A percentile compares a stretch with the other conserved stretches of the same genome.
Evolutionary conservation across 2,888 invertebrate species (phyloP).

Genomic region (Acheta domesticus): DNA sequence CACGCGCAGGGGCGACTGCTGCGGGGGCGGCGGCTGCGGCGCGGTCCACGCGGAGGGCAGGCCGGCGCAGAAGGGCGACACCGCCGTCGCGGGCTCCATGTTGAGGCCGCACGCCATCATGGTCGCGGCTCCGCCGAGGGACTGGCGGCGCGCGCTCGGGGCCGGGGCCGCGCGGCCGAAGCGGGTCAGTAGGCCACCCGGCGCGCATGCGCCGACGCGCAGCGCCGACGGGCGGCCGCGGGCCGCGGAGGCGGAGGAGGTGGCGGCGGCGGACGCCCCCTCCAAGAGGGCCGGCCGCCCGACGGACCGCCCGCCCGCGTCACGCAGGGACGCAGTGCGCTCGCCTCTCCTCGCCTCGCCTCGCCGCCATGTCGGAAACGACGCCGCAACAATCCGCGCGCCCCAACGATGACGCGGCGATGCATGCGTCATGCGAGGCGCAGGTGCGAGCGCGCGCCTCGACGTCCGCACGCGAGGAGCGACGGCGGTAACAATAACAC

Average conservation of each 20-base stretch:
- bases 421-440: too few relatives aligned
- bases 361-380: not conserved
- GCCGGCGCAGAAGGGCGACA: slow-evolving; percentile 18
- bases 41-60: not conserved
- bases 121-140: not conserved
- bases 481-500: too few relatives aligned
- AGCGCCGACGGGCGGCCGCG: not conserved
- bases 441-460: too few relatives aligned
- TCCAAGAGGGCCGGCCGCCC: not conserved
- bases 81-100: not conserved
- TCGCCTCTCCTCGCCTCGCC: too few relatives aligned
- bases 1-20: too few relatives aligned
- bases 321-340: not conserved
- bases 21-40: too few relatives aligned
- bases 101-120: slow-evolving; percentile 9
- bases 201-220: slow-evolving; percentile 19
- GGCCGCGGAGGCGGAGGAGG: not conserved
- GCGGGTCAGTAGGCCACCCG: slow-evolving; percentile 33
- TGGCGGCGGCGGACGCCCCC: not conserved
- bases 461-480: too few relatives aligned
- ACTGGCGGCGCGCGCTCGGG: slow-evolving; percentile 22
- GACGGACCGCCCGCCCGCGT: too few relatives aligned
- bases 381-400: not conserved
- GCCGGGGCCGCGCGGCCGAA: slow-evolving; percentile 21
- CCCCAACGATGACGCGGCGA: too few relatives aligned